Evolutionary conservation across 2,797 vertebrate genomes (phyloP).

Genomic region (Scolopax rusticola): DNA sequence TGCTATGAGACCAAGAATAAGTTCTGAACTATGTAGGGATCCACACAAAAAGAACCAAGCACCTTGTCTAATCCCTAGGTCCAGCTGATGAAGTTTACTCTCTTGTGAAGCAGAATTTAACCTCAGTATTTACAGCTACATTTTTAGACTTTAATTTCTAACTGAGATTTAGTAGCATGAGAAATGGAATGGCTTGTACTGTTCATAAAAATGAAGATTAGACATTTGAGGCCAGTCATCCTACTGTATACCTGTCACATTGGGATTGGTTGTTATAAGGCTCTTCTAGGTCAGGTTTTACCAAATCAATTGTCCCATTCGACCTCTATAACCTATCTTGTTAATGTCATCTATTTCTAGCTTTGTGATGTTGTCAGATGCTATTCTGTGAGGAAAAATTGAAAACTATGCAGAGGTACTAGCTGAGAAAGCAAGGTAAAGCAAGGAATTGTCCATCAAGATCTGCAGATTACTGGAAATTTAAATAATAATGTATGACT

Average conservation of each 20-base stretch:
- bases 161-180: conserved; percentile 40
- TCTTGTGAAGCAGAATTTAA: neutral
- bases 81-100: neutral
- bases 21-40: neutral
- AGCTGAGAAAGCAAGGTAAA: neutral
- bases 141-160: conserved; percentile 52
- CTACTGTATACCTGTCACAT: neutral
- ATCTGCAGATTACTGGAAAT: neutral
- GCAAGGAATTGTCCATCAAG: neutral
- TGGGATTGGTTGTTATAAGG: conserved; percentile 7
- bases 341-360: conserved; percentile 44
- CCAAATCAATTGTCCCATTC: conserved; percentile 32
- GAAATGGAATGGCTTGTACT: conserved; percentile 39
- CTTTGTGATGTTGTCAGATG: neutral
- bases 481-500: neutral
- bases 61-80: neutral
- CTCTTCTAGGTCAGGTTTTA: conserved; percentile 45
- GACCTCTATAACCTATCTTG: conserved; percentile 28
- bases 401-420: neutral
- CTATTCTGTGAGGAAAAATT: conserved; percentile 21
- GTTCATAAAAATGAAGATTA: conserved; percentile 57
- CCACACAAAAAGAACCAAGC: neutral
- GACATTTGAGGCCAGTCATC: conserved; percentile 29
- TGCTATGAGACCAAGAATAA: neutral
- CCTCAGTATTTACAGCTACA: conserved; percentile 9